Evolutionary conservation across 2,888 invertebrate genomes (phyloP).

Genomic region (Leptopterna dolabrata): DNA sequence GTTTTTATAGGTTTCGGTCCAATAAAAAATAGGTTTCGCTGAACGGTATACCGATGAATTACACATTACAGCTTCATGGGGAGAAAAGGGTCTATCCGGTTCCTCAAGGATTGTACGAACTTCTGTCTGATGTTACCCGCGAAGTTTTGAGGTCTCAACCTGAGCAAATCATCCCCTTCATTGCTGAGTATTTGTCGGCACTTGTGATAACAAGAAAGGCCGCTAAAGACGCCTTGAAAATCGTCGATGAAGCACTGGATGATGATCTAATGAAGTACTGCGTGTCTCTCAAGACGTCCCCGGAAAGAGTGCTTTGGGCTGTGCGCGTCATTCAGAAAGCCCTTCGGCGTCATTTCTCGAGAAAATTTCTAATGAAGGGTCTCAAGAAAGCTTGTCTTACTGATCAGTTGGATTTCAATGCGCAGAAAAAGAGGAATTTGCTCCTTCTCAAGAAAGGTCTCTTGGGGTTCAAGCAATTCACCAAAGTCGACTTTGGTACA

Average conservation of each 20-base stretch:
- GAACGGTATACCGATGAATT: conserved; percentile 52
- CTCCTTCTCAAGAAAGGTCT: neutral
- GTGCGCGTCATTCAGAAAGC: conserved; percentile 43
- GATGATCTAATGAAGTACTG: conserved; percentile 48
- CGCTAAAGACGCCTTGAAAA: conserved; percentile 43
- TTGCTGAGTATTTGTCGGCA: conserved; percentile 77
- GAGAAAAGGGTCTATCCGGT: conserved; percentile 70
- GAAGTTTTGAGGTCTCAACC: conserved; percentile 77
- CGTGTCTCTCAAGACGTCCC: conserved; percentile 20
- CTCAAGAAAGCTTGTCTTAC: neutral
- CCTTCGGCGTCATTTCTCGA: conserved; percentile 22
- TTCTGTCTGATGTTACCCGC: conserved; percentile 79
- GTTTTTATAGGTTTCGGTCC: too few species aligned
- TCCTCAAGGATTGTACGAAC: conserved; percentile 77
- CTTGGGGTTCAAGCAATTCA: neutral
- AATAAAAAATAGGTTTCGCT: neutral
- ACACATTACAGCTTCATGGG: conserved; percentile 65
- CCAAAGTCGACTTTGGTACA: neutral
- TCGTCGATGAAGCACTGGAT: conserved; percentile 51
- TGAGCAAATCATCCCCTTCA: conserved; percentile 73
- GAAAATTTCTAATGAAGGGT: conserved; percentile 3
- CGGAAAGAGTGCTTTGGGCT: conserved; percentile 50
- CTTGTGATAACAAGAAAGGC: conserved; percentile 74
- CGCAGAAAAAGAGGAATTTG: neutral
- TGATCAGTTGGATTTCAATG: neutral